A percentile compares a stretch with the other conserved stretches of the same genome.
phyloP scores from a whole-genome alignment of 2,113 vertebrate genomes.

The Larimichthys polyactis region DNA sequence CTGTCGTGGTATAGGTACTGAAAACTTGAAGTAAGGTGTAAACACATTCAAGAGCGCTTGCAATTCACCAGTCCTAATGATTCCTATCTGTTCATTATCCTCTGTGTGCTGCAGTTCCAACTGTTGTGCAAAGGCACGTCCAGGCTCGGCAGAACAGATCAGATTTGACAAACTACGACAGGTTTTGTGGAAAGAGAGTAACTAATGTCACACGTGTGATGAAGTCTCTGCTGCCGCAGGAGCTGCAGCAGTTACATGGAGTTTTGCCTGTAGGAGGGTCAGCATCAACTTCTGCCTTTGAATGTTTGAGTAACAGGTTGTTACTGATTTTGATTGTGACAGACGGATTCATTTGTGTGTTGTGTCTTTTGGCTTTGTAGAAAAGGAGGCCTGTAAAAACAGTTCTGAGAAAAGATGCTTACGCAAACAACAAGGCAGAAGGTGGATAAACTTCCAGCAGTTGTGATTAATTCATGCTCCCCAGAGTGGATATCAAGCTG shows the following conservation, averaged over 20 bases:
- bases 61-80: not conserved
- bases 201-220: slow-evolving; percentile 72
- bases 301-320: not conserved
- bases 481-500: slow-evolving; percentile 60
- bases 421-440: slow-evolving; percentile 20
- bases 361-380: slow-evolving; percentile 58
- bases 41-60: not conserved
- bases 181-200: slow-evolving; percentile 78
- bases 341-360: not conserved
- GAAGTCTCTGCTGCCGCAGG: slow-evolving; percentile 75
- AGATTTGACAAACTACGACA: slow-evolving; percentile 80
- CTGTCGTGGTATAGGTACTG: slow-evolving; percentile 80
- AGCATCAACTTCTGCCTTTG: not conserved
- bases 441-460: slow-evolving; percentile 18
- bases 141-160: slow-evolving; percentile 71
- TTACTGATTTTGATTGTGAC: not conserved
- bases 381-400: slow-evolving; percentile 49
- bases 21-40: not conserved
- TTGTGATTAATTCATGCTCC: not conserved
- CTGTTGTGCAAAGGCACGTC: slow-evolving; percentile 77
- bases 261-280: slow-evolving; percentile 78
- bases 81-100: not conserved
- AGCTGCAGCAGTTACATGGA: slow-evolving; percentile 74
- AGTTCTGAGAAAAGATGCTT: slow-evolving; percentile 26
- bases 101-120: slow-evolving; percentile 79